Evolutionary conservation across 2,797 vertebrate species (phyloP).

Genomic region (Darevskia mixta): DNA sequence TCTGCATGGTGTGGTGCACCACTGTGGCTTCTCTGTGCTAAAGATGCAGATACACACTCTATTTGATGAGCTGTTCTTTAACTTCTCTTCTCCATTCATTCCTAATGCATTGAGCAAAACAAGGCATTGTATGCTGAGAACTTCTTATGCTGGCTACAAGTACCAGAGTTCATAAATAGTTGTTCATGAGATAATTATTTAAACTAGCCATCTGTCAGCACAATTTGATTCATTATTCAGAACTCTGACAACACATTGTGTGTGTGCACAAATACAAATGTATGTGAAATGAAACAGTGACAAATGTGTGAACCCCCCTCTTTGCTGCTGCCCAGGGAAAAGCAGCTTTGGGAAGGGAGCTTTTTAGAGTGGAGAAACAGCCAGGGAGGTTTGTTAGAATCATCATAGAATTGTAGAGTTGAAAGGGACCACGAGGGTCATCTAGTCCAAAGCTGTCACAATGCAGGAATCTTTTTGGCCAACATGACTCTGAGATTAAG

Average conservation of each 20-base stretch:
- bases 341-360: not conserved
- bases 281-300: too few relatives aligned
- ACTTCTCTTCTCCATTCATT: conserved; percentile 34
- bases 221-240: conserved; percentile 5
- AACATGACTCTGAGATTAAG: too few relatives aligned
- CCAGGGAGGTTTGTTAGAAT: too few relatives aligned
- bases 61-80: not conserved
- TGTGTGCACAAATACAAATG: too few relatives aligned
- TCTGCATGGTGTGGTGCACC: not conserved
- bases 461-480: too few relatives aligned
- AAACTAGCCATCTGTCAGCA: not conserved
- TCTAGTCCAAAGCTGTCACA: too few relatives aligned
- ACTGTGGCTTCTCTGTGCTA: not conserved
- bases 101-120: conserved; percentile 21
- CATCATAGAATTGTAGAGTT: too few relatives aligned
- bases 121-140: conserved; percentile 22
- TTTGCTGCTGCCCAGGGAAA: not conserved
- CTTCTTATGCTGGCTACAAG: not conserved
- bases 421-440: too few relatives aligned
- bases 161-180: conserved; percentile 5
- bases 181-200: not conserved
- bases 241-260: not conserved
- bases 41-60: not conserved
- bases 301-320: not conserved
- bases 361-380: not conserved